Base-by-base conservation (phyloP, 2,888 invertebrate genomes). In the Dendrolimus pini region DNA sequence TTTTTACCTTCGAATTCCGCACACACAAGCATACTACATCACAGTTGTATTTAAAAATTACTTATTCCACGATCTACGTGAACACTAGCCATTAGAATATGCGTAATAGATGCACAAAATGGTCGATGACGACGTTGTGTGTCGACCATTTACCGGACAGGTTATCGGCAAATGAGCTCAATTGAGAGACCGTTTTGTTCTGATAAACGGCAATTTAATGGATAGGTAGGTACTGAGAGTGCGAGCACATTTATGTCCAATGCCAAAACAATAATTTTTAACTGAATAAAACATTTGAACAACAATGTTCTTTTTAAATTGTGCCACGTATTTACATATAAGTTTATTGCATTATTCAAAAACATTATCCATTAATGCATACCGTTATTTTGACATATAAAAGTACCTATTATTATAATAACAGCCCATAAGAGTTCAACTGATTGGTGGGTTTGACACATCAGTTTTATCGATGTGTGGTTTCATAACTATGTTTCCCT, bases 101-200 rank as follows among this genome's bases (percentile, higher is more conserved):
- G 30, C 30, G 30, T 30, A 30, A 30, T 64, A 61, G 52, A 54
- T 57, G 67, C 62, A 66, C 68, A 57, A 72, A 78, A 74, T 72
- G 60, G 79, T 72, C 78, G 83, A 82, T 83, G 83, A 83, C 82
- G 77, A 62, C 79, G 82, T 60, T 53, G 60, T 54, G 62, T 62
- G 58, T 58, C 62, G 61, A 60, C 61, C 56, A 56, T 62, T 65
- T 56, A 63, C 61, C 61, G 66, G 66, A 67, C 78, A 77, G 82
- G 82, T 81, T 80, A 82, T 82, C 77, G 69, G 69, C 62, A 71
- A 80, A 78, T 71, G 74, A 80, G 78, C 81, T 81, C 82, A 82
- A 82, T 84, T 83, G 81, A 80, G 72, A 75, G 73, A 71, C 68
- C 66, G 61, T 60, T 67, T 69, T 67, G 65, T 65, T 69, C 69